A percentile compares a stretch with the other conserved stretches of the same genome.
phyloP scores from a whole-genome alignment of 2,113 vertebrate species.

The Sphaerodactylus townsendi region DNA sequence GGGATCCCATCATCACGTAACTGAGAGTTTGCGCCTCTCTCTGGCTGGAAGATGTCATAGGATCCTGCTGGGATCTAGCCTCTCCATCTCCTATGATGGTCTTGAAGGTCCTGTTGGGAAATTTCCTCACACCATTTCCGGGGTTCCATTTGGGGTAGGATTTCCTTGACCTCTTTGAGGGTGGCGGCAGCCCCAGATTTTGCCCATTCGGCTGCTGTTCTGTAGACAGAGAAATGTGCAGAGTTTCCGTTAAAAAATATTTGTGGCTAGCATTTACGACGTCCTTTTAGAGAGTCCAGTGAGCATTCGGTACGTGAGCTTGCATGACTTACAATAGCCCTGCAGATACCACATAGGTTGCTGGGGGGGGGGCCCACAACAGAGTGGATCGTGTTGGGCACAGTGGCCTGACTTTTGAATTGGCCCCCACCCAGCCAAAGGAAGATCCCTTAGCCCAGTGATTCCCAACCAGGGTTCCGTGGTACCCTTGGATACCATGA shows the following conservation, averaged over 20 bases:
- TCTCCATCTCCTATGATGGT: not conserved
- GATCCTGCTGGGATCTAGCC: not conserved
- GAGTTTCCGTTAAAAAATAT: not conserved
- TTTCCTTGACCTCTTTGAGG: slow-evolving; percentile 66
- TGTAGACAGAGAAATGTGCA: slow-evolving; percentile 42
- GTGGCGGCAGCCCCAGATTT: slow-evolving; percentile 34
- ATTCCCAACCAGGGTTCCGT: no score
- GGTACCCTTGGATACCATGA: no score
- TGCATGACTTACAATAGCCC: no score
- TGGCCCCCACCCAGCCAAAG: no score
- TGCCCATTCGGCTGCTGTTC: slow-evolving; percentile 26
- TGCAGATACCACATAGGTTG: no score
- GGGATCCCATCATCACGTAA: accelerated
- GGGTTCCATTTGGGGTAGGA: slow-evolving; percentile 60
- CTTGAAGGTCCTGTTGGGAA: not conserved
- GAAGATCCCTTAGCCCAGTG: no score
- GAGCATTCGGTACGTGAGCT: no score
- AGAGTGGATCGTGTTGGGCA: no score
- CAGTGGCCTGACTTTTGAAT: no score
- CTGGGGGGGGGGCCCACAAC: no score
- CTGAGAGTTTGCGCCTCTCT: slow-evolving; percentile 35
- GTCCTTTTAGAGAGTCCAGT: no score
- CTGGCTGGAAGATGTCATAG: slow-evolving; percentile 6
- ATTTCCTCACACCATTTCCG: slow-evolving; percentile 17
- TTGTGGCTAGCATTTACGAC: no score